phyloP scores from a whole-genome alignment of 2,797 vertebrate species.

The Muscicapa comitata region DNA sequence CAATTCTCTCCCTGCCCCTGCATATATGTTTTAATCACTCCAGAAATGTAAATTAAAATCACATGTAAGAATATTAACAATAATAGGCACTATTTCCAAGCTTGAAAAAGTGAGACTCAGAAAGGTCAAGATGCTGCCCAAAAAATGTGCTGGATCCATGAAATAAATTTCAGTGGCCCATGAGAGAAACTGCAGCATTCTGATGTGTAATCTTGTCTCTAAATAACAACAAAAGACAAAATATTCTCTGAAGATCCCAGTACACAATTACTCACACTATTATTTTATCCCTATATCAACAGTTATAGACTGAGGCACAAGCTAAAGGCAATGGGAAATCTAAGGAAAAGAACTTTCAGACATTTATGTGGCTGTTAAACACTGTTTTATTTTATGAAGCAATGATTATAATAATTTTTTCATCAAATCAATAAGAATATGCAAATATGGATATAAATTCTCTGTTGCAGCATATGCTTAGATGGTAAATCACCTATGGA shows the following conservation, averaged over 20 bases:
- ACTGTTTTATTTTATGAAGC: neutral
- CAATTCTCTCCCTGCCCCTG: accelerated
- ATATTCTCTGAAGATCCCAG: neutral
- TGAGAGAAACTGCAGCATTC: neutral
- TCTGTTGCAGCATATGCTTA: neutral
- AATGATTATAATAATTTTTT: neutral
- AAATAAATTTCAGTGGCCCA: neutral
- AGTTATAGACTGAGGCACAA: neutral
- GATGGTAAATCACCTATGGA: neutral
- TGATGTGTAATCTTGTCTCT: neutral
- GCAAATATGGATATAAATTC: neutral
- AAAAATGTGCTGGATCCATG: neutral
- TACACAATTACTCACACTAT: neutral
- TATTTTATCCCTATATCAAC: neutral
- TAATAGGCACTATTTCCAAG: neutral
- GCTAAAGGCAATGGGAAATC: neutral
- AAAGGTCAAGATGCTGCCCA: neutral
- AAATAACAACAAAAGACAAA: neutral
- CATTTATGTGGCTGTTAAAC: neutral
- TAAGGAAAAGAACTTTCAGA: neutral
- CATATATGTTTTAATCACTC: neutral
- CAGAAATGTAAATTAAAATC: neutral
- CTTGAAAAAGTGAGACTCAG: neutral
- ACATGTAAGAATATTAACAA: neutral
- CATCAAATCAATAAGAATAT: neutral